These are phyloP conservation scores for Drosophila pectinifera DNA, from an alignment of 1,140 invertebrate genomes.

Conservation along the genomic window DNA sequence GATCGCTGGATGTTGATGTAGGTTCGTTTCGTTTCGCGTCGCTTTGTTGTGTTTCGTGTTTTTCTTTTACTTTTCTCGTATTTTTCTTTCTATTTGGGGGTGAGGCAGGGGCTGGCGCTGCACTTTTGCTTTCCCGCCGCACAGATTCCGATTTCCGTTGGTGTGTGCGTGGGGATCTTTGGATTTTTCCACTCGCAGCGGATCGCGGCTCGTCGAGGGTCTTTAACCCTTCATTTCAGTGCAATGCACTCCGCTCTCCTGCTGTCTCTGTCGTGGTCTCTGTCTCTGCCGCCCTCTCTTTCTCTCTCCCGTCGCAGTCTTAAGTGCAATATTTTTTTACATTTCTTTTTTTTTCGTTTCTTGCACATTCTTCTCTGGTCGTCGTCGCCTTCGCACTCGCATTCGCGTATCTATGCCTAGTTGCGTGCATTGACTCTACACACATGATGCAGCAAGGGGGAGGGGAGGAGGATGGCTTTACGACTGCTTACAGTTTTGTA, in stretches of 20 bases:
- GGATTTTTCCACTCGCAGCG: conserved; percentile 77
- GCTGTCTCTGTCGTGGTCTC: conserved; percentile 29
- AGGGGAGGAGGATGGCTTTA: conserved; percentile 44
- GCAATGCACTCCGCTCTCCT: conserved; percentile 73
- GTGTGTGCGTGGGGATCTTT: conserved; percentile 52
- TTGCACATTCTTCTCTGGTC: conserved; percentile 68
- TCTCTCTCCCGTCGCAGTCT: conserved; percentile 13
- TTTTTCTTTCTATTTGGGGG: conserved; percentile 31
- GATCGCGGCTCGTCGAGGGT: conserved; percentile 67
- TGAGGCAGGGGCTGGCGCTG: conserved; percentile 37
- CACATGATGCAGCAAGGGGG: neutral
- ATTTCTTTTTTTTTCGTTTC: conserved; percentile 54
- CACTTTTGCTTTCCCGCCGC: conserved; percentile 82
- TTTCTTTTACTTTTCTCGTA: conserved; percentile 26
- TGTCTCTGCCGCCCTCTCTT: neutral
- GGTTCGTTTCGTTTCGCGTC: conserved; percentile 64
- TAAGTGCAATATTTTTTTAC: conserved; percentile 58
- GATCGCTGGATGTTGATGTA: conserved; percentile 69
- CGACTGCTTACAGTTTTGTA: conserved; percentile 82
- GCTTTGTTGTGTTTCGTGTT: conserved; percentile 40
- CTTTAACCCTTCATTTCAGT: conserved; percentile 82
- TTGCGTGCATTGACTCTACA: conserved; percentile 69
- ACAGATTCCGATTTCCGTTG: conserved; percentile 68
- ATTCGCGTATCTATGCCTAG: conserved; percentile 69
- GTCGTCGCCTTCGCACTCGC: conserved; percentile 27